Conservation (phyloP, 1,140 invertebrate species). For the Drosophila nannoptera region DNA sequence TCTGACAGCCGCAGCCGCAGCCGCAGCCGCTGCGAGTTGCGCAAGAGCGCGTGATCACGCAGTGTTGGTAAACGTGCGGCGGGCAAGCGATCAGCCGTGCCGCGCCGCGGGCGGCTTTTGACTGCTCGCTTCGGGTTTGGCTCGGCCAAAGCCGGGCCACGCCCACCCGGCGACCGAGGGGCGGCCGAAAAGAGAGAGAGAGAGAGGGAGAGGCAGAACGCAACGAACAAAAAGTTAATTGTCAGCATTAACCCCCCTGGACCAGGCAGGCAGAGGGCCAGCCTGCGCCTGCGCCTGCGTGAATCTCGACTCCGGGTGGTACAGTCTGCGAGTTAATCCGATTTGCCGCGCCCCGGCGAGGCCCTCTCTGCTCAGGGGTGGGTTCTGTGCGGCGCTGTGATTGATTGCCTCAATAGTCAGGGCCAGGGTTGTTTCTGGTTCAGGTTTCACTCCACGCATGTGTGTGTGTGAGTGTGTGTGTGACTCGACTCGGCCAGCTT, state of each 20-base stretch:
- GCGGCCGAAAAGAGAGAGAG: not conserved
- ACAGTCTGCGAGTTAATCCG: slow-evolving; percentile 73
- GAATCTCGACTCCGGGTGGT: slow-evolving; percentile 47
- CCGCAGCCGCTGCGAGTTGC: not conserved
- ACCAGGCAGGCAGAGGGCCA: not conserved
- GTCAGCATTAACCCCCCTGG: slow-evolving; percentile 54
- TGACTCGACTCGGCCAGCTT: slow-evolving; percentile 43
- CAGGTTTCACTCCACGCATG: slow-evolving; percentile 1
- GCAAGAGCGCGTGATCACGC: not conserved
- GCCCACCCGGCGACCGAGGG: slow-evolving; percentile 11
- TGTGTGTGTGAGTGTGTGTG: not conserved
- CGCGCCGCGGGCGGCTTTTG: slow-evolving; percentile 21
- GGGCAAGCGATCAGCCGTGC: slow-evolving; percentile 11
- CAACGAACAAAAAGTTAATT: slow-evolving; percentile 71
- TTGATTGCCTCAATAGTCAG: slow-evolving; percentile 67
- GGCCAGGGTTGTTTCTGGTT: slow-evolving; percentile 27
- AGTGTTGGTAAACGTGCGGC: slow-evolving; percentile 59
- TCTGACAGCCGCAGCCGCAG: slow-evolving; percentile 45
- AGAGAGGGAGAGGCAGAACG: not conserved
- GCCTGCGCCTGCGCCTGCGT: slow-evolving; percentile 59
- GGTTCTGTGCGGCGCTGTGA: slow-evolving; percentile 68
- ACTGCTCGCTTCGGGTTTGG: slow-evolving; percentile 36
- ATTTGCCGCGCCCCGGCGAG: slow-evolving; percentile 63
- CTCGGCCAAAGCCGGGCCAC: slow-evolving; percentile 27
- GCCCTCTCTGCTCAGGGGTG: slow-evolving; percentile 40